Evolutionary conservation across 2,888 invertebrate species (phyloP).

Genomic region (Tanytarsus gracilentus): DNA sequence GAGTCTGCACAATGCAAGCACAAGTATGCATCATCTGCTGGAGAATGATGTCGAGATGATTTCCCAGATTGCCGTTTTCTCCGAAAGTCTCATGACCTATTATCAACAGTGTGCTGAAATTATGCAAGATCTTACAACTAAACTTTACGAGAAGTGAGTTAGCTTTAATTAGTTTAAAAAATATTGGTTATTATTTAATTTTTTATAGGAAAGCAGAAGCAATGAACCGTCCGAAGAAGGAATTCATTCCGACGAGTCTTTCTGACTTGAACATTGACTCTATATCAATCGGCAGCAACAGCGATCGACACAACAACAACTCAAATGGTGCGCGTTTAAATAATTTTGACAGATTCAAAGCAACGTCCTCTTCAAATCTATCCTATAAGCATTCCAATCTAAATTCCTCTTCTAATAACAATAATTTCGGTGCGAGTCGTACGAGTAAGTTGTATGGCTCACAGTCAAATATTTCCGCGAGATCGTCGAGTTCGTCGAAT

Average conservation of each 20-base stretch:
- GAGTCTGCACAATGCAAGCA: conserved; percentile 70
- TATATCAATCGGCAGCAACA: conserved; percentile 30
- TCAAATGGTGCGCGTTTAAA: conserved; percentile 23
- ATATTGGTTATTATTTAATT: no score
- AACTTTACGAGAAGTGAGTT: conserved; percentile 55
- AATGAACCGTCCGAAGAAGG: conserved; percentile 54
- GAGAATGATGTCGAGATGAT: conserved; percentile 85
- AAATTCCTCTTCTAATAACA: neutral
- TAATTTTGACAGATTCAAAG: conserved; percentile 28
- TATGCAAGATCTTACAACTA: conserved; percentile 56
- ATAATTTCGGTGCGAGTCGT: conserved; percentile 26
- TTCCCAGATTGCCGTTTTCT: conserved; percentile 69
- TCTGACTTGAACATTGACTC: conserved; percentile 45
- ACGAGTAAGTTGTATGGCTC: conserved; percentile 21
- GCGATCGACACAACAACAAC: conserved; percentile 28
- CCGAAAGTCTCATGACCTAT: conserved; percentile 69
- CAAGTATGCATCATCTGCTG: conserved; percentile 78
- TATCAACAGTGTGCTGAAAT: conserved; percentile 70
- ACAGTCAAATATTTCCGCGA: neutral
- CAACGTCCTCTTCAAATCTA: conserved; percentile 31
- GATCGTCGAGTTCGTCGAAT: neutral
- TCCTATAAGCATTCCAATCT: conserved; percentile 6
- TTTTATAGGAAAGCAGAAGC: conserved; percentile 56
- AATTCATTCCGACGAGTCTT: conserved; percentile 60
- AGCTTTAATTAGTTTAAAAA: neutral